A percentile compares a stretch with the other conserved stretches of the same genome.
These are phyloP conservation scores for Pampusana beccarii DNA, from an alignment of 2,113 vertebrate genomes.

Conservation along the genomic window DNA sequence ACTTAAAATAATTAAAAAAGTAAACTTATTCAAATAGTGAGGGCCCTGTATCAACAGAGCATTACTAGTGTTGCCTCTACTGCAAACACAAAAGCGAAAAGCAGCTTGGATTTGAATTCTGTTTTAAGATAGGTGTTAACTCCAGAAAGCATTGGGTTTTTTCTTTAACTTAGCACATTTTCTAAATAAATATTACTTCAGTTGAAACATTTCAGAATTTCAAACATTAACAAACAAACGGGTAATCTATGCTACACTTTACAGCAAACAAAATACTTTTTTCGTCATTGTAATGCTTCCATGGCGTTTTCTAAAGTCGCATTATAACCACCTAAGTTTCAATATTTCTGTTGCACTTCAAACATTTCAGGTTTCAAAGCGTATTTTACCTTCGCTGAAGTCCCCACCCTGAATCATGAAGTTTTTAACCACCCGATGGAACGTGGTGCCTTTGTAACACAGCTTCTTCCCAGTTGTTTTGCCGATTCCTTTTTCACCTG, in stretches of 20 bases:
- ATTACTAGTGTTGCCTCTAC: not conserved
- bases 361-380: not conserved
- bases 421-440: constrained; percentile 98
- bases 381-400: constrained; percentile 93
- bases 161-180: not conserved
- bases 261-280: not conserved
- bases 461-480: constrained; percentile 97
- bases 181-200: not conserved
- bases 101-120: not conserved
- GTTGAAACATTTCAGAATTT: not conserved
- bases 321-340: accelerated
- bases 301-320: not conserved
- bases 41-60: not conserved
- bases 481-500: constrained; percentile 94
- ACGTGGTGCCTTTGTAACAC: constrained; percentile 97
- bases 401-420: constrained; percentile 99
- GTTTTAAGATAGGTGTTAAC: not conserved
- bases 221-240: not conserved
- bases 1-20: not conserved
- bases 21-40: not conserved
- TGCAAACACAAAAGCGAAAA: not conserved
- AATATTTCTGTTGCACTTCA: not conserved
- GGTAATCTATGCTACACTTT: not conserved
- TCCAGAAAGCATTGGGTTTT: not conserved
- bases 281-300: accelerated